Percentiles rank a stretch among this genome's conserved stretches.
Conservation (phyloP, 1,140 invertebrate genomes). For the Rhopalosiphum padi region DNA sequence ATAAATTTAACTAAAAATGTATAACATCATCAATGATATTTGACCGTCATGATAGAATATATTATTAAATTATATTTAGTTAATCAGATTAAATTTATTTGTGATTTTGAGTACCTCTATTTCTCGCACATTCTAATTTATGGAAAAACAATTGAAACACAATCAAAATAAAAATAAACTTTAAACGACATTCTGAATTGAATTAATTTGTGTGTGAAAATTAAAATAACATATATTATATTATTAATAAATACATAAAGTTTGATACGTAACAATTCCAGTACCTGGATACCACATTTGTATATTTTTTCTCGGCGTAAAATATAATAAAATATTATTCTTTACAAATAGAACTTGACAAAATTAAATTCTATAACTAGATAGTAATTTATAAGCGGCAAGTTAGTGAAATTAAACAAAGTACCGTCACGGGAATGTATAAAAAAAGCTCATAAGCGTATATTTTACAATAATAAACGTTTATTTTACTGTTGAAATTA, state of each 20-base stretch:
- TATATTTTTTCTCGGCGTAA: not conserved
- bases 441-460: not conserved
- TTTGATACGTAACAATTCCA: not conserved
- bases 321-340: not conserved
- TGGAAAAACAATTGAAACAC: too few species aligned
- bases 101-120: too few species aligned
- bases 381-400: not conserved
- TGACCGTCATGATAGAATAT: too few species aligned
- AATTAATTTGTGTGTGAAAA: too few species aligned
- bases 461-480: not conserved
- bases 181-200: too few species aligned
- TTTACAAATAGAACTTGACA: not conserved
- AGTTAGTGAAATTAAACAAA: not conserved
- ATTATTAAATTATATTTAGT: too few species aligned
- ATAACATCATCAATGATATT: too few species aligned
- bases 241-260: not conserved
- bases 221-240: too few species aligned
- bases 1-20: too few species aligned
- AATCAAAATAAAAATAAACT: too few species aligned
- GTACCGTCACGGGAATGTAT: not conserved
- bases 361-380: not conserved
- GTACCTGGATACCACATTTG: not conserved
- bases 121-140: too few species aligned
- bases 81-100: too few species aligned
- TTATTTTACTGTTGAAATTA: not conserved